A percentile compares a stretch with the other conserved stretches of the same genome.
Conservation (phyloP, 1,140 invertebrate genomes). For the Lordiphosa stackelbergi region DNA sequence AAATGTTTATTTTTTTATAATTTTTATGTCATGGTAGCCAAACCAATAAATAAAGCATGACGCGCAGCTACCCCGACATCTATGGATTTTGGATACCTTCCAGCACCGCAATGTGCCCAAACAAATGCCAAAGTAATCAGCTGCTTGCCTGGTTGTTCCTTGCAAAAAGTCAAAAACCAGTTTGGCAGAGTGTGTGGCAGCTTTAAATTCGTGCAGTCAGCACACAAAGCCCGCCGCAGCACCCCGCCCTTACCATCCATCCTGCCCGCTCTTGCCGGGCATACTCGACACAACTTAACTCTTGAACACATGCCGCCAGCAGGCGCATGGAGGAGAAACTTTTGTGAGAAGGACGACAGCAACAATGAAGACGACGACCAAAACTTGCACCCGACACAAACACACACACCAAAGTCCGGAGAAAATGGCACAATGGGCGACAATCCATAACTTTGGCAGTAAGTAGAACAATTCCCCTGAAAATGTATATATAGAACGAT, state of each 20-base stretch:
- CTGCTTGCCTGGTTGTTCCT: slow-evolving; percentile 42
- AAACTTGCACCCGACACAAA: slow-evolving; percentile 55
- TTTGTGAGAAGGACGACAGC: slow-evolving; percentile 54
- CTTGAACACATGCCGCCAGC: slow-evolving; percentile 73
- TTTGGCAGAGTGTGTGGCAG: slow-evolving; percentile 66
- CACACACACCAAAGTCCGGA: slow-evolving; percentile 42
- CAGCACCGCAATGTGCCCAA: slow-evolving; percentile 35
- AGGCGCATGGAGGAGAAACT: slow-evolving; percentile 68
- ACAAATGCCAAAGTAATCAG: slow-evolving; percentile 73
- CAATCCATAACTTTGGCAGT: slow-evolving; percentile 4
- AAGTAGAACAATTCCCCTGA: slow-evolving; percentile 51
- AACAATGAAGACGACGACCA: slow-evolving; percentile 68
- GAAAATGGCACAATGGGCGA: slow-evolving; percentile 59
- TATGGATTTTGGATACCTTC: slow-evolving; percentile 12
- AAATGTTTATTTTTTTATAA: slow-evolving; percentile 57
- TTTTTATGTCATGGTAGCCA: slow-evolving; percentile 64
- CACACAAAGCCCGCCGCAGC: slow-evolving; percentile 42
- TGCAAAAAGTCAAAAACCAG: slow-evolving; percentile 60
- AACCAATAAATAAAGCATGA: slow-evolving; percentile 61
- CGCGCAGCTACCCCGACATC: slow-evolving; percentile 20
- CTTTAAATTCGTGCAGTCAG: slow-evolving; percentile 71
- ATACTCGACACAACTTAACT: slow-evolving; percentile 69
- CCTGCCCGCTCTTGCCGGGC: slow-evolving; percentile 17
- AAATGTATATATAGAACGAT: slow-evolving; percentile 26
- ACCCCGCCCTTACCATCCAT: neutral